Evolutionary conservation across 2,113 vertebrate species (phyloP), one percentile per base, ranked within the genome.

Genomic region (Lophotis ruficrista): DNA sequence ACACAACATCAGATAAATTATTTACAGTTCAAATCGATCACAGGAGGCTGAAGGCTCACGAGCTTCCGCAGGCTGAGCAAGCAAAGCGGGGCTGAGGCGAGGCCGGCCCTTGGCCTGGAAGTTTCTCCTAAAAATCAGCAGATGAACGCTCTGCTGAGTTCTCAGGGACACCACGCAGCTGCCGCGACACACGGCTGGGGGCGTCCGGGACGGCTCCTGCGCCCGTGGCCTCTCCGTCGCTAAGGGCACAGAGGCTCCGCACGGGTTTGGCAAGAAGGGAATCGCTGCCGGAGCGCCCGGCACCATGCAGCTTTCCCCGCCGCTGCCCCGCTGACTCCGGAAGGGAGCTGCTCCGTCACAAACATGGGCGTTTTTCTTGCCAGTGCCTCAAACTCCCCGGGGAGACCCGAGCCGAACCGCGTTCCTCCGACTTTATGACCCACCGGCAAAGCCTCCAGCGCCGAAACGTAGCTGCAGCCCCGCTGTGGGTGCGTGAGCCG

Each of bases 401-500:
- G 37, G 60, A 80, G 33, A 31, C 19, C 10, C 0, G 5, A 60
- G 62, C 41, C 41, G 76, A 71, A 9, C 31, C 5, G 6, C 3
- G 1, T 14, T 71, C 50, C 54, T 62, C 33, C 60, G 13, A 3
- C 11, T 62, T 14, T 14, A 2, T 2, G 6, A 50, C 30, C 35
- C 53, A 51, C 23, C 18, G 13, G 30, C 38, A 79, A 82, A 72
- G 37, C n/a, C 35, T 60, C 30, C 7, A 3, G n/a, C 51, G 65
- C 64, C 2, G 0, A 48, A 83, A 28, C 0, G 0, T 2, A 51
- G 27, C 37, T 17, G 15, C 58, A 87, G 66, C 83, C 43, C 83
- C 43, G 1, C 48, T 6, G 28, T 1, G 25, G 13, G 9, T 3
- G 8, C 1, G 4, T 3, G 7, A 66, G 24, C 54, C 4, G 3